Evolutionary conservation across 2,113 vertebrate species (phyloP).

Genomic region (Pluvianellus socialis): DNA sequence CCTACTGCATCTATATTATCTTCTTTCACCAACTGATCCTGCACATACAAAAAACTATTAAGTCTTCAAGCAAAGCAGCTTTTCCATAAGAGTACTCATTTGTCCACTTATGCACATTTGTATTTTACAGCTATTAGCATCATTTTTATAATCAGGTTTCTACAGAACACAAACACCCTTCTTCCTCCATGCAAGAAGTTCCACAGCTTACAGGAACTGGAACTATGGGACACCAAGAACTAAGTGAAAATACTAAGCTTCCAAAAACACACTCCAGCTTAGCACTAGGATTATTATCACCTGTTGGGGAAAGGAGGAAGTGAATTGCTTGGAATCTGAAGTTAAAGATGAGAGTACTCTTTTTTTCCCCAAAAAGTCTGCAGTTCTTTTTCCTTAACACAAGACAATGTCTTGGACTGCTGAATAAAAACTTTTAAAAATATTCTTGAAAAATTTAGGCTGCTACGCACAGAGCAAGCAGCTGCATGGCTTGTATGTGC

Average conservation of each 20-base stretch:
- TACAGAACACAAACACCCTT: not conserved
- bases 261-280: not conserved
- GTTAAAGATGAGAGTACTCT: not conserved
- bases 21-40: conserved; percentile 88
- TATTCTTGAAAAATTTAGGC: not conserved
- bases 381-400: not conserved
- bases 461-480: not conserved
- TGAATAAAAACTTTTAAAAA: not conserved
- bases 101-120: not conserved
- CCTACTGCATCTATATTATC: conserved; percentile 91
- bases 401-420: not conserved
- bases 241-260: not conserved
- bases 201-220: not conserved
- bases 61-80: conserved; percentile 26
- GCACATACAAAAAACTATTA: conserved; percentile 30
- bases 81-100: not conserved
- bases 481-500: not conserved
- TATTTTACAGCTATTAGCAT: not conserved
- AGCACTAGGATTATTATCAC: not conserved
- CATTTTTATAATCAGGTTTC: not conserved
- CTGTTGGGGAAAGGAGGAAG: not conserved
- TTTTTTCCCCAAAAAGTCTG: not conserved
- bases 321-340: not conserved
- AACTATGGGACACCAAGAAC: not conserved
- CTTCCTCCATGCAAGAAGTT: not conserved